A percentile compares a stretch with the other conserved stretches of the same genome.
Conservation (phyloP, 2,888 invertebrate genomes). For the Drosophila anomalipes region DNA sequence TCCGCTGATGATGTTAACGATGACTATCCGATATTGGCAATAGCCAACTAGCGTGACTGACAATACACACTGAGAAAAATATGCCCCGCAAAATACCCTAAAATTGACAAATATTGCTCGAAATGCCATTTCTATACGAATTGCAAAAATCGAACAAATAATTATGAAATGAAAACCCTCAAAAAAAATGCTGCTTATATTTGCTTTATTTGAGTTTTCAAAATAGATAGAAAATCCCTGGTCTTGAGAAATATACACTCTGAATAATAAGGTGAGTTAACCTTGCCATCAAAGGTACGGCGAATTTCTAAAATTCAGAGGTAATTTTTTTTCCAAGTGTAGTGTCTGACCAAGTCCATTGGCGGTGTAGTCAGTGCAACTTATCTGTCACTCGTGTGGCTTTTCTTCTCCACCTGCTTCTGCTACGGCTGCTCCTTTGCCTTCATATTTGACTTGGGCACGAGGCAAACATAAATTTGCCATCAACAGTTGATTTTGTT, state of each 20-base stretch:
- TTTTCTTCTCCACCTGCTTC: conserved; percentile 9
- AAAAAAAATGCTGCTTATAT: neutral
- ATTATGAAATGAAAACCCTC: neutral
- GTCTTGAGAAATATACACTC: too few relatives aligned
- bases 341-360: conserved; percentile 33
- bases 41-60: conserved; percentile 3
- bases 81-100: neutral
- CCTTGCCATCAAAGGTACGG: neutral
- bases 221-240: neutral
- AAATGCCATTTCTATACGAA: neutral
- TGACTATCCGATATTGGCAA: conserved; percentile 36
- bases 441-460: conserved; percentile 59
- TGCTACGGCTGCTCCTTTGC: conserved; percentile 3
- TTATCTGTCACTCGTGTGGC: conserved; percentile 45
- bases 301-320: neutral
- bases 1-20: conserved; percentile 29
- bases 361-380: conserved; percentile 20
- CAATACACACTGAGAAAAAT: neutral
- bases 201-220: neutral
- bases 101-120: too few relatives aligned
- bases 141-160: neutral
- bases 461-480: conserved; percentile 76
- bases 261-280: neutral
- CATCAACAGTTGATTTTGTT: conserved; percentile 34
- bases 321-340: neutral